Evolutionary conservation across 2,113 vertebrate genomes (phyloP).

Genomic region (Opisthocomus hoazin): DNA sequence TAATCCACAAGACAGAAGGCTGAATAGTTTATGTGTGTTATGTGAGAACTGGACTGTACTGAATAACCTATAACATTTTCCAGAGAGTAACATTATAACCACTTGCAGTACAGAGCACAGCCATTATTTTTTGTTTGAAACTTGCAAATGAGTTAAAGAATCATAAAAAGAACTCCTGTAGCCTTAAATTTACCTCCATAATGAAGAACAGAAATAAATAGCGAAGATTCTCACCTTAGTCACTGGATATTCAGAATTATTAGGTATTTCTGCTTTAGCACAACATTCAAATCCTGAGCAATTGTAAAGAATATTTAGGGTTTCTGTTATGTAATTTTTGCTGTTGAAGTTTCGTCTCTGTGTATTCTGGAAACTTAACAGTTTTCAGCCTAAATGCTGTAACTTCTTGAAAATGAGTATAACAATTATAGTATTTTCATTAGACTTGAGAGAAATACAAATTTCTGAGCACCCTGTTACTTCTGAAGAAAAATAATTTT

Average conservation of each 20-base stretch:
- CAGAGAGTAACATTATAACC: background rate
- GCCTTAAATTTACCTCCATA: background rate
- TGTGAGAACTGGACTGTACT: background rate
- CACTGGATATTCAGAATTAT: background rate
- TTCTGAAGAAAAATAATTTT: background rate
- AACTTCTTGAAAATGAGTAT: background rate
- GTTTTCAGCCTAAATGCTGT: background rate
- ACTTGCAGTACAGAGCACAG: background rate
- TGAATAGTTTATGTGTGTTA: background rate
- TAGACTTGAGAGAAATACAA: background rate
- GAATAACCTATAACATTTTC: background rate
- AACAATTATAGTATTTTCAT: background rate
- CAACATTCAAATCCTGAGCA: background rate
- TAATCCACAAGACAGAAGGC: slow-evolving; percentile 28
- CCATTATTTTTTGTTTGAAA: background rate
- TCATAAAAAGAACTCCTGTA: background rate
- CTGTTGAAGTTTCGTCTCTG: background rate
- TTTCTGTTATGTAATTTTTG: background rate
- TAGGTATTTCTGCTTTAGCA: background rate
- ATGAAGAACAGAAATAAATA: background rate
- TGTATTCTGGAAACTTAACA: background rate
- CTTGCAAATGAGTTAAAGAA: background rate
- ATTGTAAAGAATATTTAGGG: background rate
- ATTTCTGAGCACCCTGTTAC: background rate
- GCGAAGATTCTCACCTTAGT: background rate